Evolutionary conservation across 2,888 invertebrate species (phyloP).

Genomic region (Dicycla oo): DNA sequence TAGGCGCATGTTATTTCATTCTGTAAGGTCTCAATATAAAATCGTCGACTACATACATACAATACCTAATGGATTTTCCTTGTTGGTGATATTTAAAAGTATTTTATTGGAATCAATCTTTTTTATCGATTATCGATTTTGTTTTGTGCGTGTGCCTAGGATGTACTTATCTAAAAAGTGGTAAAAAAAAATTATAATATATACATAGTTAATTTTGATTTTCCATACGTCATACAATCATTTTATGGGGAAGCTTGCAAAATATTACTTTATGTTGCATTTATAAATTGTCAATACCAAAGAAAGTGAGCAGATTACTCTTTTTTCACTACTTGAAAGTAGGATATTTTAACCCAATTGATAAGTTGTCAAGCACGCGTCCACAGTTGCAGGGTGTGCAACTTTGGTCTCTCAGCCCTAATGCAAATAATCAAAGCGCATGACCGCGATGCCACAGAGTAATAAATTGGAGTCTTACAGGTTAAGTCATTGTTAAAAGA

Average conservation of each 20-base stretch:
- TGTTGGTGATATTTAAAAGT: constrained; percentile 45
- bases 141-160: not conserved
- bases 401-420: no score
- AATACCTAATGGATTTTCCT: constrained; percentile 54
- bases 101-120: constrained; percentile 30
- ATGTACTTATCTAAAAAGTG: not conserved
- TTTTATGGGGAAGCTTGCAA: not conserved
- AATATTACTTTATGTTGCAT: not conserved
- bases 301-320: not conserved
- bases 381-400: not conserved
- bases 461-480: not conserved
- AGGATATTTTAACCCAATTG: constrained; percentile 7
- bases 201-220: not conserved
- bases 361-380: constrained; percentile 1
- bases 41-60: constrained; percentile 12
- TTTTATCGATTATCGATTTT: constrained; percentile 9
- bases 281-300: not conserved
- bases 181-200: not conserved
- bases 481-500: not conserved
- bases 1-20: constrained; percentile 55
- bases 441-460: constrained; percentile 3
- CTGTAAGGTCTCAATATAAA: constrained; percentile 48
- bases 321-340: not conserved
- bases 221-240: not conserved
- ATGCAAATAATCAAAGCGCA: constrained; percentile 31